Base-by-base conservation (phyloP, 2,113 vertebrate genomes). In the Nyctereutes procyonoides region DNA sequence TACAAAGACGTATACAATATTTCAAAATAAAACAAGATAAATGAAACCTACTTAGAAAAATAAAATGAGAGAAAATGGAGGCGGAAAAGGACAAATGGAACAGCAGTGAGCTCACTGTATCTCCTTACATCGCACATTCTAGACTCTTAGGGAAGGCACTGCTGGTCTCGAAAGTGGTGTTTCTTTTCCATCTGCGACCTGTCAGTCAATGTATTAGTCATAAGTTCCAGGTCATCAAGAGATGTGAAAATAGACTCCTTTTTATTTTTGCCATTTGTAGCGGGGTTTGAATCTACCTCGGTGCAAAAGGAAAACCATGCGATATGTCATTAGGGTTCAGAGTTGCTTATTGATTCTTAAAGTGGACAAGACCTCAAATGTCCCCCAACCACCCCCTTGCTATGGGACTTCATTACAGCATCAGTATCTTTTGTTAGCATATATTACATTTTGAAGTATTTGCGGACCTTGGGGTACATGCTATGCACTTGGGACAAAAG, bases 1-100 rank as follows among this genome's bases (percentile, higher is more conserved):
- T 60, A 28, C 2, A 90, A 80, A 94, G 43, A 96, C 16, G 4
- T 55, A 55, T n/a, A 38, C 19, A 88, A 32, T 74, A 62, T 55
- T 96, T 77, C 35, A 7, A 77, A 43, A 77, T 77, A 77, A 35
- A 71, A n/a, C 53, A 74, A 94, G 94, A 55, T 82, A 35, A 85
- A 48, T 81, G 48, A 43, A 56, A 62, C 17, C 19, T 9, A 74
- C 28, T 65, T 63, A 91, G 82, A 79, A 88, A 94, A 88, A 91
- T 24, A n/a, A 93, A 30, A 48, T 28, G 69, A 92, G 22, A 13
- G 58, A 89, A 96, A 93, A 67, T 79, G 63, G 83, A 80, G 26
- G 28, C 16, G 51, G 53, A 32, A 65, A 85, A 55, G 32, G 55
- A 16, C 58, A 53, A 14, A 30, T 35, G 26, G 51, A 81, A 26